These are phyloP conservation scores for Pardosa pseudoannulata DNA, from an alignment of 2,888 invertebrate species.

Conservation along the genomic window DNA sequence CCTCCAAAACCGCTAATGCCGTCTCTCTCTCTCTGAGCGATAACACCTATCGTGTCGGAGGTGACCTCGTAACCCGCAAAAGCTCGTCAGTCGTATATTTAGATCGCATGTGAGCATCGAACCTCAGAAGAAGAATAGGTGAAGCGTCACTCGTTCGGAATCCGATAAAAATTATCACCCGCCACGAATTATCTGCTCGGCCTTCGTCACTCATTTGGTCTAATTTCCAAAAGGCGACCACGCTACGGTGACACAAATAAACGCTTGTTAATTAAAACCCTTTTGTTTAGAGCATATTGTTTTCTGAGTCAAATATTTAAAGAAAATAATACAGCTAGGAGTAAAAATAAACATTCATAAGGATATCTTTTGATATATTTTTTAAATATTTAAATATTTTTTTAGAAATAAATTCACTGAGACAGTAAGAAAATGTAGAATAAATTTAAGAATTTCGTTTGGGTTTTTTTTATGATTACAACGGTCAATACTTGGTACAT, in stretches of 20 bases:
- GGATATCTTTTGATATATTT: no score
- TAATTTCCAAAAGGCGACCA: not conserved
- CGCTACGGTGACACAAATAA: not conserved
- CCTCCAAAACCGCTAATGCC: not conserved
- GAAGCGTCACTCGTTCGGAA: not conserved
- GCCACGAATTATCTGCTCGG: not conserved
- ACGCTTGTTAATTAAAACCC: not conserved
- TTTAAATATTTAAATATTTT: no score
- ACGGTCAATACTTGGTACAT: no score
- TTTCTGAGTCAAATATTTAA: no score
- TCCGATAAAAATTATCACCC: not conserved
- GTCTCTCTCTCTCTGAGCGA: no score
- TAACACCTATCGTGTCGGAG: not conserved
- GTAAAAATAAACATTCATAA: no score
- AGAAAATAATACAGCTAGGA: no score
- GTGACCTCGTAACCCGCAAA: not conserved
- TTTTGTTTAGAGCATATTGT: no score
- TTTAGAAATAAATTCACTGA: no score
- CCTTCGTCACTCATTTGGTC: not conserved
- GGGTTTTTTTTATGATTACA: no score
- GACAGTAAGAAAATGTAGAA: no score
- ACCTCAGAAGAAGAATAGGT: not conserved
- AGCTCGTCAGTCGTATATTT: not conserved
- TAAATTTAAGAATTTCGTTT: no score
- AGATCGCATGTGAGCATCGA: conserved; percentile 1